Evolutionary conservation across 1,140 invertebrate species (phyloP).

Genomic region (Trachymyrmex cornetzi): DNA sequence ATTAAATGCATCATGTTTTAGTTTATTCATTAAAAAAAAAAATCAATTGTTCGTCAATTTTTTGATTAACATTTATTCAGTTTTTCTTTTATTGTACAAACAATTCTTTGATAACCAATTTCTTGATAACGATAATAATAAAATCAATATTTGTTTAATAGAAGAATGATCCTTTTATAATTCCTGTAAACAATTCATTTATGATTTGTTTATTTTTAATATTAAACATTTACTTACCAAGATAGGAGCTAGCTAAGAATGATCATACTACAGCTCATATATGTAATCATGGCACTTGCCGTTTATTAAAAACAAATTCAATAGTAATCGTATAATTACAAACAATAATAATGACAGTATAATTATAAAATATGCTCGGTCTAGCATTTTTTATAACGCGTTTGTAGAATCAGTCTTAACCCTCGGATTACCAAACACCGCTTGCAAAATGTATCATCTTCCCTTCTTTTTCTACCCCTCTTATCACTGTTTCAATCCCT

Average conservation of each 20-base stretch:
- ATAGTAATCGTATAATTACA: slow-evolving; percentile 82
- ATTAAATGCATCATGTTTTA: too few species aligned
- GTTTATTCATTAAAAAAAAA: too few species aligned
- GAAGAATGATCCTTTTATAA: too few species aligned
- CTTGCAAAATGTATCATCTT: slow-evolving; percentile 30
- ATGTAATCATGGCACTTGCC: slow-evolving; percentile 84
- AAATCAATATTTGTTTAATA: too few species aligned
- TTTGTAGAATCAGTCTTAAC: slow-evolving; percentile 81
- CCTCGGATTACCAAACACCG: slow-evolving; percentile 78
- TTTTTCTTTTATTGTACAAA: too few species aligned
- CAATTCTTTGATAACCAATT: too few species aligned
- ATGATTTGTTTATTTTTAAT: too few species aligned
- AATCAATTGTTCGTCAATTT: background rate
- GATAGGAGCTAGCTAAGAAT: background rate
- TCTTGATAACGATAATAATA: too few species aligned
- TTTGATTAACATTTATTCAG: too few species aligned
- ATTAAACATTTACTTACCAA: background rate
- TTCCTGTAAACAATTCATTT: too few species aligned
- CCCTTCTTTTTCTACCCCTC: background rate
- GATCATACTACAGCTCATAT: slow-evolving; percentile 5
- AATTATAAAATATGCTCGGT: slow-evolving; percentile 82
- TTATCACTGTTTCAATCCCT: background rate
- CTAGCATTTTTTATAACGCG: slow-evolving; percentile 75
- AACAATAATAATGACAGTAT: slow-evolving; percentile 80
- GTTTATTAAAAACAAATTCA: slow-evolving; percentile 84